Evolutionary conservation across 2,888 invertebrate genomes (phyloP).

Genomic region (Sinelater perroti): DNA sequence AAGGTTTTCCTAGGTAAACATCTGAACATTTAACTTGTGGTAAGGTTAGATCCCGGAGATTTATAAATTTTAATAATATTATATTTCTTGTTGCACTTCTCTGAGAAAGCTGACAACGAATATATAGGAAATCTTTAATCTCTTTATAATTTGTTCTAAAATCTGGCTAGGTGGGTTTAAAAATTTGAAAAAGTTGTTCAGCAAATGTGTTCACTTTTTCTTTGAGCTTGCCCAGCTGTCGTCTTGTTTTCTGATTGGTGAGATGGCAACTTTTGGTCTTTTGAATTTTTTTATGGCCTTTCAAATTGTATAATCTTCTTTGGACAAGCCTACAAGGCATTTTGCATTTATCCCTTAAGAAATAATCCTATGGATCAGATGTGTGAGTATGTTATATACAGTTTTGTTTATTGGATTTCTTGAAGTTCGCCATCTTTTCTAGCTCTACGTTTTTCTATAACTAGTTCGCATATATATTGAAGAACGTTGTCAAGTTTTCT

Average conservation of each 20-base stretch:
- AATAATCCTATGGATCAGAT: not conserved
- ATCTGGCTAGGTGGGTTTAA: too few species aligned
- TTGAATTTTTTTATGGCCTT: not conserved
- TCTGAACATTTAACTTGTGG: not conserved
- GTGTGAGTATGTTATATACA: constrained; percentile 2
- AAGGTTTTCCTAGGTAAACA: not conserved
- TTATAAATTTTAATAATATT: constrained; percentile 4
- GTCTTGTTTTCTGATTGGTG: constrained; percentile 3
- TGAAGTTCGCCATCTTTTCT: not conserved
- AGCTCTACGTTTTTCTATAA: not conserved
- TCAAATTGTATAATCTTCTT: not conserved
- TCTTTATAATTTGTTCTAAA: too few species aligned
- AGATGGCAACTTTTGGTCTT: not conserved
- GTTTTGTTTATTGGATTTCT: not conserved
- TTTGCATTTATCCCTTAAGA: not conserved
- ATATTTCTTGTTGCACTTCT: constrained; percentile 1
- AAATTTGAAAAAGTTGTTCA: too few species aligned
- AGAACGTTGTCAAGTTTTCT: not conserved
- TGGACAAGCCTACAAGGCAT: not conserved
- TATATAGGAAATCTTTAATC: too few species aligned
- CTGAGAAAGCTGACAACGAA: too few species aligned
- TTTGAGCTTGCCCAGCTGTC: not conserved
- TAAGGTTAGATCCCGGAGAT: constrained; percentile 1
- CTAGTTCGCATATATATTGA: not conserved
- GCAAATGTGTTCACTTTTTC: not conserved